These are phyloP conservation scores for Antennarius maculatus DNA, from an alignment of 2,797 vertebrate species.

Conservation along the genomic window DNA sequence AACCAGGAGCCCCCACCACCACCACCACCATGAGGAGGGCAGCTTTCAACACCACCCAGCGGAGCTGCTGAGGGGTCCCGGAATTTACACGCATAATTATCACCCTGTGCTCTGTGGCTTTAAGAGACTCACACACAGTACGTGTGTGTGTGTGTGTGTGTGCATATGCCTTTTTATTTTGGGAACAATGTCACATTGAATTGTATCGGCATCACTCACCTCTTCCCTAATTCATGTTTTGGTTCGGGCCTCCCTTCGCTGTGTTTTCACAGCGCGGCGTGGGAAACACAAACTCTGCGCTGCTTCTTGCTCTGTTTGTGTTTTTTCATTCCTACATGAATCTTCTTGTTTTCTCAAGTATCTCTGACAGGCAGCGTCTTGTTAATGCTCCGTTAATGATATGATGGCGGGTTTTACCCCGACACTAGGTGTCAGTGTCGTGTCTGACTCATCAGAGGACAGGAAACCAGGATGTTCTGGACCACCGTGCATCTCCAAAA, in stretches of 20 bases:
- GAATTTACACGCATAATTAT: constrained; percentile 80
- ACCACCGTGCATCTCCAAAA: constrained; percentile 48
- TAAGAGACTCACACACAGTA: constrained; percentile 43
- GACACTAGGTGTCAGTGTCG: constrained; percentile 79
- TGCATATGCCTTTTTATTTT: constrained; percentile 28
- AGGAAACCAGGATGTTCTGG: constrained; percentile 6
- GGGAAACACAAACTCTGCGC: constrained; percentile 70
- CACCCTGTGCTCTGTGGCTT: constrained; percentile 57
- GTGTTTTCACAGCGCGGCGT: constrained; percentile 72
- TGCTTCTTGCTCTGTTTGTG: constrained; percentile 44
- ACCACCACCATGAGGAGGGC: constrained; percentile 29
- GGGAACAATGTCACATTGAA: constrained; percentile 57
- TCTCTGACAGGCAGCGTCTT: constrained; percentile 46
- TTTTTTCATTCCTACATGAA: constrained; percentile 56
- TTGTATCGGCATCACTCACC: constrained; percentile 62
- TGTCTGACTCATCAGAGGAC: constrained; percentile 52
- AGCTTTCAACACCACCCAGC: constrained; percentile 70
- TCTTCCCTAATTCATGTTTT: constrained; percentile 75
- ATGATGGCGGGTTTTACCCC: constrained; percentile 25
- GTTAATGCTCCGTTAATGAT: constrained; percentile 34
- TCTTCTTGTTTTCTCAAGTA: constrained; percentile 31
- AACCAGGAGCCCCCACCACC: too few species aligned
- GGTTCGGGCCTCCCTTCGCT: constrained; percentile 57
- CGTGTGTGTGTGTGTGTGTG: constrained; percentile 41
- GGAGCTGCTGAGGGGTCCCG: constrained; percentile 60